These are phyloP conservation scores for Suillia variegata DNA, from an alignment of 2,888 invertebrate species.

Conservation along the genomic window DNA sequence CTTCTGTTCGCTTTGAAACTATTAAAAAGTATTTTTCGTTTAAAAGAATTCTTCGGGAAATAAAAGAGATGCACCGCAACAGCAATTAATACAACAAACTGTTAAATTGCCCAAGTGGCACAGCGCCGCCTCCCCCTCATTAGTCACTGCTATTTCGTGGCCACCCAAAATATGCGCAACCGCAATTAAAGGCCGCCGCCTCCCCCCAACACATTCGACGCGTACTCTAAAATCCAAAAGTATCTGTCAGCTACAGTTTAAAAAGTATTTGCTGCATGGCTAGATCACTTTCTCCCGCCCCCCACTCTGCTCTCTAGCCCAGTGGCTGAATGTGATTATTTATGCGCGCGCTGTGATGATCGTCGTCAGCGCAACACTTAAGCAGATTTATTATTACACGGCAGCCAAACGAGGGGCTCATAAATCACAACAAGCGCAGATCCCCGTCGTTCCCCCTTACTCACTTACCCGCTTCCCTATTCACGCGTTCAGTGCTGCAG, in stretches of 20 bases:
- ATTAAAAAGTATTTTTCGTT: no score
- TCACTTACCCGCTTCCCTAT: neutral
- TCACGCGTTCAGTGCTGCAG: no score
- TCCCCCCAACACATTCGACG: neutral
- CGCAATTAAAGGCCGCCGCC: neutral
- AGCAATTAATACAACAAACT: constrained; percentile 53
- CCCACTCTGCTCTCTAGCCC: neutral
- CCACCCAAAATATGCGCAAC: neutral
- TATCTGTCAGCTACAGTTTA: neutral
- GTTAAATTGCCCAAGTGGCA: constrained; percentile 43
- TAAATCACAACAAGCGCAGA: constrained; percentile 39
- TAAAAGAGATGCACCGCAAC: no score
- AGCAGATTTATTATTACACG: constrained; percentile 16
- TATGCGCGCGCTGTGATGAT: constrained; percentile 4
- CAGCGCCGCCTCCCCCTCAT: no score
- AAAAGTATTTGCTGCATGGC: neutral
- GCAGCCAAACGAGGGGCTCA: constrained; percentile 32
- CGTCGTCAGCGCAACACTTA: constrained; percentile 5
- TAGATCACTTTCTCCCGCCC: neutral
- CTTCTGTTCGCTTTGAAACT: neutral
- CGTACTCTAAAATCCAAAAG: neutral
- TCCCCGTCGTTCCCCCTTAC: neutral
- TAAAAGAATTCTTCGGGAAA: no score
- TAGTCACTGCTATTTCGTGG: no score
- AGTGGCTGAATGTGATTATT: neutral